Evolutionary conservation across 2,888 invertebrate genomes (phyloP), one percentile per base, ranked within the genome.

Genomic region (Leucoma salicis): DNA sequence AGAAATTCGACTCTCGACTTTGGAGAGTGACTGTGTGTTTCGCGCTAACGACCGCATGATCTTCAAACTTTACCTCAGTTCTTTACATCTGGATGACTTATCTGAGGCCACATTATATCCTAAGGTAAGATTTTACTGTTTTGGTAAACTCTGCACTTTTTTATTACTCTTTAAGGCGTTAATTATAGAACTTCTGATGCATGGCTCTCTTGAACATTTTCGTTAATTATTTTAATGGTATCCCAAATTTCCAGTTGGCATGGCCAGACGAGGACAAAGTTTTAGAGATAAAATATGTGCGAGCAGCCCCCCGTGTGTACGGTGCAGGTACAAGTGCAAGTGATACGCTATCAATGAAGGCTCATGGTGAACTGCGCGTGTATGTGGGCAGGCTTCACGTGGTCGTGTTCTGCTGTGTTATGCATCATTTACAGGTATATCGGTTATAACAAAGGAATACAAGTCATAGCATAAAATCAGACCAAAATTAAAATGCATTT

Each of bases 221-320:
- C n/a, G n/a, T n/a, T n/a, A n/a, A n/a, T n/a, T n/a, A n/a, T n/a
- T n/a, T n/a, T n/a, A 21, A 21, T 6, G 8, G 8, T 6, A 21
- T 21, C 21, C 21, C 8, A 8, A 8, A 6, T 27, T 3, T n/a
- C n/a, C 69, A 95, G 95, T 87, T 95, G 42, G 75, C 95, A 14
- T 92, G 93, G 72, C 93, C 95, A 0, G 95, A 96, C 53, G 95
- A 95, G 64, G 95, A 96, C 68, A 94, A 94, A 68, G 93, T 96
- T 0, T 89, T 95, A 49, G 95, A 96, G 64, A 77, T 95, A 34
- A 96, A 95, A 75, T 95, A 94, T 69, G 94, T 95, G 0, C 90
- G 94, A 6, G 92, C 94, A 12, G 93, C 93, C 24, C 91, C 93
- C 6, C 86, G 91, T 66, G 61, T 79, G 81, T 78, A 86, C 90